phyloP scores from a whole-genome alignment of 2,797 vertebrate genomes.

The Trematomus bernacchii region DNA sequence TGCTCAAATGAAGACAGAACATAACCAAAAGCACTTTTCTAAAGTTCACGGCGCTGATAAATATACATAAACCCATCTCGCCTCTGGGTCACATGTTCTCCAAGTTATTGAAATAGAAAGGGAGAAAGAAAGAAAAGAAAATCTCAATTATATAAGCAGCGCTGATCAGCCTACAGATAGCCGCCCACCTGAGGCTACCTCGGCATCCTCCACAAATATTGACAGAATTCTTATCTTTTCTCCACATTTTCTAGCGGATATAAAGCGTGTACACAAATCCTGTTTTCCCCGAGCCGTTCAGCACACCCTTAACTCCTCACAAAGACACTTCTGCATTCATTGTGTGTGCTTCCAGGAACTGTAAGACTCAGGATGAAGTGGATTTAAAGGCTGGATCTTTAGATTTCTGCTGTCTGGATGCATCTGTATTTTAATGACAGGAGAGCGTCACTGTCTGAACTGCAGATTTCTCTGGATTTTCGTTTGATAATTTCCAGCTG shows the following conservation, averaged over 20 bases:
- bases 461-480: neutral
- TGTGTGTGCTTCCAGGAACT: constrained; percentile 54
- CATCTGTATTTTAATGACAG: constrained; percentile 38
- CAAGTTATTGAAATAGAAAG: constrained; percentile 81
- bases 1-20: constrained; percentile 51
- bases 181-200: constrained; percentile 80
- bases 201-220: constrained; percentile 80
- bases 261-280: constrained; percentile 53
- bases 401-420: constrained; percentile 50
- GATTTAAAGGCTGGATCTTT: constrained; percentile 41
- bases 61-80: constrained; percentile 75
- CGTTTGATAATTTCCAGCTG: too few species aligned
- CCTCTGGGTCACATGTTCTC: constrained; percentile 78
- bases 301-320: constrained; percentile 30
- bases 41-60: constrained; percentile 73
- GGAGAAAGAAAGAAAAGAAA: constrained; percentile 41
- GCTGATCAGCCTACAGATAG: constrained; percentile 80
- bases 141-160: constrained; percentile 81
- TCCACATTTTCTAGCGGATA: constrained; percentile 66
- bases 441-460: constrained; percentile 21
- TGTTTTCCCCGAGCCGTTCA: constrained; percentile 22
- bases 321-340: constrained; percentile 34
- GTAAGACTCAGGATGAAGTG: constrained; percentile 28
- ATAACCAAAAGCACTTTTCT: constrained; percentile 57
- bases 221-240: constrained; percentile 76